phyloP scores from a whole-genome alignment of 2,888 invertebrate genomes.

The Drosophila borborema region DNA sequence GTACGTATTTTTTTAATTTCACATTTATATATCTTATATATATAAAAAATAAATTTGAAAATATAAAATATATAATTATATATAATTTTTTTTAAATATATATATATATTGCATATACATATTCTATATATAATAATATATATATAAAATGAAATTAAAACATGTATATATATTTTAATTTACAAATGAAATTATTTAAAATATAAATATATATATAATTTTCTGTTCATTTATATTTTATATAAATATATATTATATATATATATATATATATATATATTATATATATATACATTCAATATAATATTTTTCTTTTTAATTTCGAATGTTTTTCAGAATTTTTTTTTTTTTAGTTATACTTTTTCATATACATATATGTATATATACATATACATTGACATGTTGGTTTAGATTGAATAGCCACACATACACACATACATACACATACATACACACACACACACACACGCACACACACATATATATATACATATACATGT shows the following conservation, averaged over 20 bases:
- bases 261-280: neutral
- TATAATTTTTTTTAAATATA: neutral
- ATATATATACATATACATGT: conserved; percentile 9
- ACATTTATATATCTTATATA: neutral
- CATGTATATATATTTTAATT: neutral
- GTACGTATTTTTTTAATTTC: neutral
- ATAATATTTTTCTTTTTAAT: no score
- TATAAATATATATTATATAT: neutral
- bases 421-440: conserved; percentile 1
- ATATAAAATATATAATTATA: neutral
- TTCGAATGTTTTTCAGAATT: no score
- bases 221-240: no score
- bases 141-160: neutral
- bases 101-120: neutral
- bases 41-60: neutral
- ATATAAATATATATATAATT: neutral
- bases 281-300: no score
- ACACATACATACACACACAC: neutral
- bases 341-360: no score
- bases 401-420: conserved; percentile 4
- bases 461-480: neutral
- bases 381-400: conserved; percentile 33
- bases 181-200: neutral
- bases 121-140: neutral
- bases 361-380: no score